A percentile compares a stretch with the other conserved stretches of the same genome.
Conservation (phyloP, 2,113 vertebrate genomes). For the Gracilinanus agilis region DNA sequence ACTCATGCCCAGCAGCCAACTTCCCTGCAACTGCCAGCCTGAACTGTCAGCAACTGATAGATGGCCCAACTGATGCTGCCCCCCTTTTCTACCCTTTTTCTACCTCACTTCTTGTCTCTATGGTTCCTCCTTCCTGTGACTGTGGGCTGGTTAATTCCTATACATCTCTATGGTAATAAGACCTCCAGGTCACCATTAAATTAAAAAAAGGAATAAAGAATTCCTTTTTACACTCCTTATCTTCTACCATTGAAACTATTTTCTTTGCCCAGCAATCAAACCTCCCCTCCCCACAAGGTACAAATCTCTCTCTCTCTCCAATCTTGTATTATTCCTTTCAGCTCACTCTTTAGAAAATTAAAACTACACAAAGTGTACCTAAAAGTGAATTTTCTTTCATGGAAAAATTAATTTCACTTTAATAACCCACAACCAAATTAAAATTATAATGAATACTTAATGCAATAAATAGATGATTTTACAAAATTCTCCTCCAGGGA, state of each 20-base stretch:
- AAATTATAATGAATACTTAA: background rate
- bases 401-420: background rate
- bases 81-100: too few species aligned
- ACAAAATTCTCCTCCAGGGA: background rate
- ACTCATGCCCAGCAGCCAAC: too few species aligned
- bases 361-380: background rate
- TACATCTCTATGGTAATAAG: too few species aligned
- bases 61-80: too few species aligned
- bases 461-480: background rate
- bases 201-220: too few species aligned
- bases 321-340: background rate
- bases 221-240: background rate
- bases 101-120: too few species aligned
- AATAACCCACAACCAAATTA: background rate
- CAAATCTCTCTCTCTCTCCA: background rate
- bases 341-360: background rate
- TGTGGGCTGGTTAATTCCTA: too few species aligned
- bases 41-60: too few species aligned
- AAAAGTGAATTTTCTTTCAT: background rate
- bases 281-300: background rate
- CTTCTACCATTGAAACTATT: background rate
- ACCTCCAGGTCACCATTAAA: too few species aligned
- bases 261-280: background rate
- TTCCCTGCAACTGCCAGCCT: too few species aligned
- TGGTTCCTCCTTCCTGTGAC: too few species aligned